Percentiles rank a stretch among this genome's conserved stretches.
Conservation (phyloP, 2,113 vertebrate genomes). For the Physeter macrocephalus region DNA sequence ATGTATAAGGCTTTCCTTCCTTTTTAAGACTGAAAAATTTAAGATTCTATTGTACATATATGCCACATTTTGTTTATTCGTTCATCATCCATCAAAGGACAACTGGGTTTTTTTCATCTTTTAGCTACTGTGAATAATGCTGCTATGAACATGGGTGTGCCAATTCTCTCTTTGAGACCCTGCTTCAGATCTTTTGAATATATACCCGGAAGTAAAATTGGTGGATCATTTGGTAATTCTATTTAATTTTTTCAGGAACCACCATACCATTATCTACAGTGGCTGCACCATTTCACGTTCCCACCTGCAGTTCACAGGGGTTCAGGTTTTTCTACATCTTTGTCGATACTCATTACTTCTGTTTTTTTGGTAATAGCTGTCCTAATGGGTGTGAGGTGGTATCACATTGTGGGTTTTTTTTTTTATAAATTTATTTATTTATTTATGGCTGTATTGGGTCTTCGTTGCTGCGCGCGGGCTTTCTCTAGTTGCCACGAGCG, state of each 20-base stretch:
- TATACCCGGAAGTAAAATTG: background rate
- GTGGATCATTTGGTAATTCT: background rate
- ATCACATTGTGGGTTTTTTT: background rate
- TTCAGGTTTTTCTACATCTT: background rate
- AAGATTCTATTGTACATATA: background rate
- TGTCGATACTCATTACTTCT: background rate
- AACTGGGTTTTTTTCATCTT: background rate
- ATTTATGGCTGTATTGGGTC: too few species aligned
- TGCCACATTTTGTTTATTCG: background rate
- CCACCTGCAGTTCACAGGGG: background rate
- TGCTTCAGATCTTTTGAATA: background rate
- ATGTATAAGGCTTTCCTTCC: background rate
- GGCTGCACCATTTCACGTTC: background rate
- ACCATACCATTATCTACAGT: background rate
- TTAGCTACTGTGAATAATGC: background rate
- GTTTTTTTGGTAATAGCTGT: background rate
- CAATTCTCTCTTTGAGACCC: background rate
- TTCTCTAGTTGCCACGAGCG: too few species aligned
- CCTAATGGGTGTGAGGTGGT: background rate
- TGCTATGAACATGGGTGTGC: background rate
- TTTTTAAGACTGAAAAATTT: background rate
- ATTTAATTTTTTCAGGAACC: background rate
- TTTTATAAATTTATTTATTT: too few species aligned
- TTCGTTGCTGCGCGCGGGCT: too few species aligned
- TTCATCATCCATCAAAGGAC: background rate